A percentile compares a stretch with the other conserved stretches of the same genome.
These are phyloP conservation scores for Steinernema feltiae DNA, from an alignment of 1,140 invertebrate genomes.

Conservation along the genomic window DNA sequence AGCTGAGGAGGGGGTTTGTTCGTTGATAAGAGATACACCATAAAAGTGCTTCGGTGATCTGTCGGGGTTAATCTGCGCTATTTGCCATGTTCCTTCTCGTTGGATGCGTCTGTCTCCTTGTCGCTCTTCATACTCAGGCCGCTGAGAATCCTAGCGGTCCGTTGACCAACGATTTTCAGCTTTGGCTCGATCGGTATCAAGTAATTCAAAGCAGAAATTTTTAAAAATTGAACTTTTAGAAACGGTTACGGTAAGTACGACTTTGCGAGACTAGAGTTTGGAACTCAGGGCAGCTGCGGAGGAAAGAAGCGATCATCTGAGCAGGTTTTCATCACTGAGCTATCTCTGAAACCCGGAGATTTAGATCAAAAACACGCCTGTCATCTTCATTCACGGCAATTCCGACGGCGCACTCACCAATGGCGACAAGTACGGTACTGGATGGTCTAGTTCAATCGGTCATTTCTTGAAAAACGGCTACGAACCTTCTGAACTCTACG, in stretches of 20 bases:
- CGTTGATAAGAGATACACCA: no score
- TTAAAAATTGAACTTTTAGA: not conserved
- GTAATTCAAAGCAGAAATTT: not conserved
- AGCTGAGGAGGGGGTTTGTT: no score
- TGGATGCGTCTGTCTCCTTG: no score
- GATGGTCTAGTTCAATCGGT: slow-evolving; percentile 33
- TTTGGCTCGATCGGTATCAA: not conserved
- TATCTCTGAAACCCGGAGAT: not conserved
- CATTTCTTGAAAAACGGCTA: slow-evolving; percentile 44
- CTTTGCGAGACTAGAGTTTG: not conserved
- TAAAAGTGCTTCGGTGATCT: no score
- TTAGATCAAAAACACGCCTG: slow-evolving; percentile 25
- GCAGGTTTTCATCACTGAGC: not conserved
- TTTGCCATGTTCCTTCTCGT: no score
- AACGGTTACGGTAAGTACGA: not conserved
- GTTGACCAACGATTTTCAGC: not conserved
- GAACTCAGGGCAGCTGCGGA: not conserved
- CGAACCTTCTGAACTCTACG: slow-evolving; percentile 40
- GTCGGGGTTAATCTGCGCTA: no score
- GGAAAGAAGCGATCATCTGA: not conserved
- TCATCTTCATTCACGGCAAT: slow-evolving; percentile 44
- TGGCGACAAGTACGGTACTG: slow-evolving; percentile 25
- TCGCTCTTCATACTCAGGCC: no score
- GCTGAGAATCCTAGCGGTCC: no score
- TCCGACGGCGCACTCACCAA: slow-evolving; percentile 37